phyloP scores from a whole-genome alignment of 1,140 invertebrate species.

The Drosophila kurseongensis region DNA sequence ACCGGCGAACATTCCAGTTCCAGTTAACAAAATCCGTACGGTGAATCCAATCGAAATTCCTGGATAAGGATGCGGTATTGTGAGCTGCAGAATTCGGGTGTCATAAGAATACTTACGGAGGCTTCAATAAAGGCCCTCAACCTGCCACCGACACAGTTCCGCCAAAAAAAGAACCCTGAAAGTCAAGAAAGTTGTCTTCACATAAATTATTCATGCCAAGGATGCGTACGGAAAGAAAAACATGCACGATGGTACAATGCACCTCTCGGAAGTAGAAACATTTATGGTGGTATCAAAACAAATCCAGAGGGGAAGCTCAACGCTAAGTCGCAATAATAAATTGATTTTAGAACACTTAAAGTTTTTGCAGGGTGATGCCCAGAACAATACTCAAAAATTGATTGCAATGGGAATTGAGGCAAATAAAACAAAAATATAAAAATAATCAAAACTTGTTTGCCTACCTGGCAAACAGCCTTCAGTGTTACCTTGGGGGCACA shows the following conservation, averaged over 20 bases:
- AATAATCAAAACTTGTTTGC: constrained; percentile 36
- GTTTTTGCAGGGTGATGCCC: not conserved
- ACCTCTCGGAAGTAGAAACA: not conserved
- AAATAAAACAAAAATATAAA: constrained; percentile 30
- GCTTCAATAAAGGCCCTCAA: constrained; percentile 8
- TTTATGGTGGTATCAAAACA: not conserved
- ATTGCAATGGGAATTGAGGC: constrained; percentile 48
- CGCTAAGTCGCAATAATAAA: constrained; percentile 20
- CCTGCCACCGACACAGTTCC: constrained; percentile 19
- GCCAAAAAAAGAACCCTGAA: constrained; percentile 15
- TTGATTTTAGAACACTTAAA: constrained; percentile 33
- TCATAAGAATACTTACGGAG: constrained; percentile 26
- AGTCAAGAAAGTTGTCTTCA: constrained; percentile 15
- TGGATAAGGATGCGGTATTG: constrained; percentile 6
- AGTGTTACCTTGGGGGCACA: constrained; percentile 29
- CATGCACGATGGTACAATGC: constrained; percentile 3
- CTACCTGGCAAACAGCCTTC: constrained; percentile 2
- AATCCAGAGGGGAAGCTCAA: not conserved
- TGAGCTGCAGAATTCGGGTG: constrained; percentile 8
- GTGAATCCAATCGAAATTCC: not conserved
- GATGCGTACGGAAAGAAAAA: not conserved
- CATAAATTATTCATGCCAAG: constrained; percentile 34
- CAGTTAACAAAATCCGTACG: constrained; percentile 11
- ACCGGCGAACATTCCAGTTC: constrained; percentile 7
- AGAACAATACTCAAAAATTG: constrained; percentile 39